Evolutionary conservation across 2,888 invertebrate species (phyloP).

Genomic region (Lepidocyrtinus sp.): DNA sequence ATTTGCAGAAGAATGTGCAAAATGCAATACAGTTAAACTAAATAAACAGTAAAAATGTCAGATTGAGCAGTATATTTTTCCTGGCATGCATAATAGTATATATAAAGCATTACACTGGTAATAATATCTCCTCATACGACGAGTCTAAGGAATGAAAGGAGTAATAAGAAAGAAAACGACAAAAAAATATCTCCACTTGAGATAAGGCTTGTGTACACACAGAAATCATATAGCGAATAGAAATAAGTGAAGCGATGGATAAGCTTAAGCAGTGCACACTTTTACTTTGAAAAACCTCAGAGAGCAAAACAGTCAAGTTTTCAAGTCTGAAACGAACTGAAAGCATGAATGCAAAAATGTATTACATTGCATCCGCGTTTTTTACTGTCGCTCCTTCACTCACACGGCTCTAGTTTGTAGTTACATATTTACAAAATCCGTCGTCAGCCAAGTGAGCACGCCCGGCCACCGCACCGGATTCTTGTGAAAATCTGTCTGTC

Average conservation of each 20-base stretch:
- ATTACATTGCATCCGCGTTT: no score
- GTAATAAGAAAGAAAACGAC: background rate
- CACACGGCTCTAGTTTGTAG: background rate
- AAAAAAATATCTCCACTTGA: background rate
- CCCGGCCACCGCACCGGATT: conserved; percentile 28
- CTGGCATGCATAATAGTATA: background rate
- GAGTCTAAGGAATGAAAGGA: background rate
- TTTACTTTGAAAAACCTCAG: background rate
- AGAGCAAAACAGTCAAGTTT: background rate
- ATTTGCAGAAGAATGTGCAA: conserved; percentile 43
- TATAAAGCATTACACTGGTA: background rate
- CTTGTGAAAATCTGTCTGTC: conserved; percentile 42
- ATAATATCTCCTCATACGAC: background rate
- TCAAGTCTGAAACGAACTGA: background rate
- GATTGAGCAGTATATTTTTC: conserved; percentile 6
- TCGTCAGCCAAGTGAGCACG: conserved; percentile 38
- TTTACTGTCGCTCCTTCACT: background rate
- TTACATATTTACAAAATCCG: background rate
- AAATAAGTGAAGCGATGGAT: background rate
- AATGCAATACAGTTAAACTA: conserved; percentile 38
- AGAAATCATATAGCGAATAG: background rate
- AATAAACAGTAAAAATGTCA: conserved; percentile 53
- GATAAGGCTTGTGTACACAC: background rate
- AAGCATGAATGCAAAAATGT: background rate
- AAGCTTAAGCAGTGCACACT: no score